phyloP scores from a whole-genome alignment of 2,797 vertebrate genomes.

The Girardinus metallicus region DNA sequence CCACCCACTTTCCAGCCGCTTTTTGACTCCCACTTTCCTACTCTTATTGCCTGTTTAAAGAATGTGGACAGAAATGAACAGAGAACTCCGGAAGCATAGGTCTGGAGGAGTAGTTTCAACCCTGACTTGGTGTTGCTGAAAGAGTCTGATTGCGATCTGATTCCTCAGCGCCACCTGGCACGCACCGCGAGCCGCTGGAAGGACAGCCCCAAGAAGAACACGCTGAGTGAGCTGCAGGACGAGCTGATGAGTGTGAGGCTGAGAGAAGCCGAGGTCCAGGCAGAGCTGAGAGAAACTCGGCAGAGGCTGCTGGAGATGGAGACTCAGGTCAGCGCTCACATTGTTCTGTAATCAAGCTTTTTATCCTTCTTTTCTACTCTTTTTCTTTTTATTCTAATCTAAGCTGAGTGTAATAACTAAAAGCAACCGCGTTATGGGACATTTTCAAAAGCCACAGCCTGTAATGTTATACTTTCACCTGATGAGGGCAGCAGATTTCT shows the following conservation, averaged over 20 bases:
- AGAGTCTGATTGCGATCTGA: neutral
- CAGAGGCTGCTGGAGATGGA: slow-evolving; percentile 95
- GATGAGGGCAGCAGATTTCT: slow-evolving; percentile 65
- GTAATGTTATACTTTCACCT: slow-evolving; percentile 44
- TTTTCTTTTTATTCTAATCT: neutral
- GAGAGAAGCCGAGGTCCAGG: slow-evolving; percentile 94
- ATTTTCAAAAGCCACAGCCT: slow-evolving; percentile 1
- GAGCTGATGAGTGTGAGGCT: slow-evolving; percentile 95
- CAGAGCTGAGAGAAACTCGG: slow-evolving; percentile 90
- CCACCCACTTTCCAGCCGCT: neutral
- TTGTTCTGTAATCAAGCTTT: neutral
- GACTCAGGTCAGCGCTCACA: slow-evolving; percentile 86
- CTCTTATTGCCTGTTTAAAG: neutral
- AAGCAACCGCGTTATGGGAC: neutral
- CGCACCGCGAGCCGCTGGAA: slow-evolving; percentile 94
- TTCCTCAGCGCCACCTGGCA: slow-evolving; percentile 88
- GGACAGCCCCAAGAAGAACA: slow-evolving; percentile 90
- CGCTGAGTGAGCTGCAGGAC: slow-evolving; percentile 92
- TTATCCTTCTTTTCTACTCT: neutral
- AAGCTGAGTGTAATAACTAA: neutral
- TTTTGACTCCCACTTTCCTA: neutral
- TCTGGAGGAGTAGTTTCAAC: neutral
- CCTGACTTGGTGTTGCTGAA: neutral
- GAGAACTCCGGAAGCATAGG: neutral
- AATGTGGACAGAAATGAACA: neutral